These are phyloP conservation scores for Tanaodytes sp. DNA, from an alignment of 2,888 invertebrate species.

Conservation along the genomic window DNA sequence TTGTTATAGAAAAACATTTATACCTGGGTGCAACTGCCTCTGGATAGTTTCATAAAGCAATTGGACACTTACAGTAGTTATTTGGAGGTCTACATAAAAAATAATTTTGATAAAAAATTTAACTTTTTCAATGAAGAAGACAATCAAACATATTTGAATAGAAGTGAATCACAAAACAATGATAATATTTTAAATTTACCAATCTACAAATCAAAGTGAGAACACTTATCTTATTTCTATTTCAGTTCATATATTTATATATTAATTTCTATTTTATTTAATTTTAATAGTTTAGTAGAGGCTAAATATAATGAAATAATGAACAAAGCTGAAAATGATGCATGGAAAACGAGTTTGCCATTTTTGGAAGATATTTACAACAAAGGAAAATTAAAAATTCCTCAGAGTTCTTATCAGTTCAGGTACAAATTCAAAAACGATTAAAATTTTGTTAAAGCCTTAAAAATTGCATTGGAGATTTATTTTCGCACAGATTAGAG, in stretches of 20 bases:
- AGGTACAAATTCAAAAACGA: slow-evolving; percentile 51
- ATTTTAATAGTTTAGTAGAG: slow-evolving; percentile 56
- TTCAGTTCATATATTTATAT: background rate
- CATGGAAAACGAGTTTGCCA: slow-evolving; percentile 48
- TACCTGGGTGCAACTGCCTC: slow-evolving; percentile 68
- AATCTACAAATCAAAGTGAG: slow-evolving; percentile 18
- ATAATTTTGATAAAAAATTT: slow-evolving; percentile 57
- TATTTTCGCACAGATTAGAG: slow-evolving; percentile 59
- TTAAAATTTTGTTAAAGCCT: background rate
- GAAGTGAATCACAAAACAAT: slow-evolving; percentile 12
- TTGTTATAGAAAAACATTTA: slow-evolving; percentile 61
- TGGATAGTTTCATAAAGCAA: slow-evolving; percentile 65
- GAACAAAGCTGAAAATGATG: slow-evolving; percentile 55
- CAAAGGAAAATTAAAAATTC: slow-evolving; percentile 52
- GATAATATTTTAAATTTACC: slow-evolving; percentile 22
- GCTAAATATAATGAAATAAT: slow-evolving; percentile 59
- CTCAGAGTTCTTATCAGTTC: slow-evolving; percentile 57
- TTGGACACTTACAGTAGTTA: slow-evolving; percentile 65
- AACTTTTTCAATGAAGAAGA: slow-evolving; percentile 6
- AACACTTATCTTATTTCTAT: background rate
- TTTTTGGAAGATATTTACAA: slow-evolving; percentile 58
- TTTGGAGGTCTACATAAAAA: slow-evolving; percentile 62
- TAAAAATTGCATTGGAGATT: no score
- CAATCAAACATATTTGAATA: slow-evolving; percentile 18
- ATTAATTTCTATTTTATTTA: background rate